phyloP scores from a whole-genome alignment of 2,113 vertebrate genomes.

The Chiloscyllium plagiosum region DNA sequence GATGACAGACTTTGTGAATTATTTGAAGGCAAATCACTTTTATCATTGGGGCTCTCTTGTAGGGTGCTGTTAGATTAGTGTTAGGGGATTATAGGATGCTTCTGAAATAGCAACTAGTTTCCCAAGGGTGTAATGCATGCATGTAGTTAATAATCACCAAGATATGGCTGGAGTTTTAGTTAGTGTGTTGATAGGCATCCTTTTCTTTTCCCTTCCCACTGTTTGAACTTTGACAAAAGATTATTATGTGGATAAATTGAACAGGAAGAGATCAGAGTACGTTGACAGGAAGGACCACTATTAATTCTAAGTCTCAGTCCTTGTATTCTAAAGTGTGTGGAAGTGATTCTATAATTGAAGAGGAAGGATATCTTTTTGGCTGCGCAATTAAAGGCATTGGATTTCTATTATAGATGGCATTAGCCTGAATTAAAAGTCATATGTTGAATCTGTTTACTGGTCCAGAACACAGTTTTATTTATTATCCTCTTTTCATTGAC shows the following conservation, averaged over 20 bases:
- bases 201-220: not conserved
- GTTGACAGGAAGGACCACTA: conserved; percentile 13
- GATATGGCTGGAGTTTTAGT: not conserved
- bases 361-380: conserved; percentile 17
- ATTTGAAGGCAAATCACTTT: conserved; percentile 51
- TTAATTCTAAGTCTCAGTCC: not conserved
- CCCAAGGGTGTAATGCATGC: not conserved
- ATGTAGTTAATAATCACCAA: not conserved
- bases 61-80: conserved; percentile 53
- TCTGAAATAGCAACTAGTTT: conserved; percentile 37
- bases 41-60: conserved; percentile 50
- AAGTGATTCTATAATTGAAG: conserved; percentile 6
- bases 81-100: conserved; percentile 50
- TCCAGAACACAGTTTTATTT: not conserved
- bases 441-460: conserved; percentile 1
- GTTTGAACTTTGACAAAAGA: conserved; percentile 17
- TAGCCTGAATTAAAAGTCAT: conserved; percentile 17
- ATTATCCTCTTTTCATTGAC: not conserved
- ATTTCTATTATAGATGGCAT: not conserved
- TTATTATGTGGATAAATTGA: conserved; percentile 8
- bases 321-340: conserved; percentile 15
- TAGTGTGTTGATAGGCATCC: not conserved
- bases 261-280: conserved; percentile 21
- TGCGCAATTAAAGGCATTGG: not conserved
- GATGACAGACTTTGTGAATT: conserved; percentile 52